phyloP scores from a whole-genome alignment of 2,888 invertebrate genomes.

The Spisula solida region DNA sequence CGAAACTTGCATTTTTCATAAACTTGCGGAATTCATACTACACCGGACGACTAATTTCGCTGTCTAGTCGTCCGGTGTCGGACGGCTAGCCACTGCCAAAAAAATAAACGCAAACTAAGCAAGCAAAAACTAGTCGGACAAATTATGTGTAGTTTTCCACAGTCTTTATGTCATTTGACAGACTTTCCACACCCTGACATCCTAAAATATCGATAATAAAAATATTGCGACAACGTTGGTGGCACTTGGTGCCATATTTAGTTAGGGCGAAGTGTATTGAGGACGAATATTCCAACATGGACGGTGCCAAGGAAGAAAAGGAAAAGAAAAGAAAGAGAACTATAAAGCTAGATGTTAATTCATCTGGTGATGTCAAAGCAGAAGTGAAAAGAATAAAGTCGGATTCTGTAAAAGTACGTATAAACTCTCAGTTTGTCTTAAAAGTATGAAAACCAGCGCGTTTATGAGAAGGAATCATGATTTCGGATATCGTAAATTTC shows the following conservation, averaged over 20 bases:
- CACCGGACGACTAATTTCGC: no score
- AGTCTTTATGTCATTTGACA: no score
- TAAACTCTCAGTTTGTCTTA: not conserved
- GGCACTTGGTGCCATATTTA: not conserved
- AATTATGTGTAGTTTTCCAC: no score
- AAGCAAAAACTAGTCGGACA: no score
- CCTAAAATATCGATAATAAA: no score
- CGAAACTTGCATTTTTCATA: no score
- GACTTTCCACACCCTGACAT: no score
- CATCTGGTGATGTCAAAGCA: conserved; percentile 62
- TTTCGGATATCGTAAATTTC: not conserved
- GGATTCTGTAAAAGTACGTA: conserved; percentile 53
- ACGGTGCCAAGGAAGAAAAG: conserved; percentile 56
- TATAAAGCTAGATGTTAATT: conserved; percentile 68
- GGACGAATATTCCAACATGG: conserved; percentile 32
- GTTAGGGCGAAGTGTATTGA: not conserved
- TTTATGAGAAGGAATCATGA: not conserved
- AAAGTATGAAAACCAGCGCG: not conserved
- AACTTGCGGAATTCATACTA: no score
- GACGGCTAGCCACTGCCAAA: no score
- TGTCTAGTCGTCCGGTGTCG: no score
- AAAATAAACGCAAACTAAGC: no score
- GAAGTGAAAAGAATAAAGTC: conserved; percentile 70
- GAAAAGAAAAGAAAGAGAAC: conserved; percentile 75
- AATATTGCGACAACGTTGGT: no score